Evolutionary conservation across 2,797 vertebrate genomes (phyloP).

Genomic region (Bradypodion pumilum): DNA sequence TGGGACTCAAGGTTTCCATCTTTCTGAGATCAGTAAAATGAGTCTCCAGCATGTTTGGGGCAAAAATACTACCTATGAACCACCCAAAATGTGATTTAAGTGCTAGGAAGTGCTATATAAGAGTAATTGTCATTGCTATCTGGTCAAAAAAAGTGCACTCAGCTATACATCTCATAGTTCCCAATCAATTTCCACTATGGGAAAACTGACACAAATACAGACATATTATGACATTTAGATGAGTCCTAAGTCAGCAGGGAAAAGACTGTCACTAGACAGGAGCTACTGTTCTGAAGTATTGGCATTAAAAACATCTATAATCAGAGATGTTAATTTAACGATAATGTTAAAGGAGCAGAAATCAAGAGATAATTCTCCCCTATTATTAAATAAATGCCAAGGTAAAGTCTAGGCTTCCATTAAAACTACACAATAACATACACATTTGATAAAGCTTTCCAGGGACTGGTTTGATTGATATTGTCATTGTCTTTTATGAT

Average conservation of each 20-base stretch:
- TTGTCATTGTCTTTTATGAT: neutral
- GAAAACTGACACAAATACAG: no score
- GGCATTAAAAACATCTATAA: constrained; percentile 25
- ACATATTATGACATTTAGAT: no score
- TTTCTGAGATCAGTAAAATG: no score
- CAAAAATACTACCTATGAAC: no score
- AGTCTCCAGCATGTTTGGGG: no score
- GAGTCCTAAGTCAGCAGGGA: constrained; percentile 13
- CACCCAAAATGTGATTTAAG: no score
- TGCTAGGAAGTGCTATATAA: no score
- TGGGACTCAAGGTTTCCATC: no score
- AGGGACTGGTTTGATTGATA: neutral
- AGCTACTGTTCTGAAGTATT: constrained; percentile 7
- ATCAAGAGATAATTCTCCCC: constrained; percentile 37
- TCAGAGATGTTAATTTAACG: constrained; percentile 64
- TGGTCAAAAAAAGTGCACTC: no score
- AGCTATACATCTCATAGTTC: no score
- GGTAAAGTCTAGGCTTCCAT: constrained; percentile 56
- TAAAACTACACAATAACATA: constrained; percentile 49
- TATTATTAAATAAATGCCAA: constrained; percentile 55
- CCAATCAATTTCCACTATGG: no score
- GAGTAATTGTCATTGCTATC: no score
- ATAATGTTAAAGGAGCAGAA: constrained; percentile 54
- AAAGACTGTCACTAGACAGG: constrained; percentile 18
- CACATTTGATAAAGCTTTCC: constrained; percentile 9